A percentile compares a stretch with the other conserved stretches of the same genome.
phyloP scores from a whole-genome alignment of 1,140 invertebrate genomes.

The Vanessa atalanta region DNA sequence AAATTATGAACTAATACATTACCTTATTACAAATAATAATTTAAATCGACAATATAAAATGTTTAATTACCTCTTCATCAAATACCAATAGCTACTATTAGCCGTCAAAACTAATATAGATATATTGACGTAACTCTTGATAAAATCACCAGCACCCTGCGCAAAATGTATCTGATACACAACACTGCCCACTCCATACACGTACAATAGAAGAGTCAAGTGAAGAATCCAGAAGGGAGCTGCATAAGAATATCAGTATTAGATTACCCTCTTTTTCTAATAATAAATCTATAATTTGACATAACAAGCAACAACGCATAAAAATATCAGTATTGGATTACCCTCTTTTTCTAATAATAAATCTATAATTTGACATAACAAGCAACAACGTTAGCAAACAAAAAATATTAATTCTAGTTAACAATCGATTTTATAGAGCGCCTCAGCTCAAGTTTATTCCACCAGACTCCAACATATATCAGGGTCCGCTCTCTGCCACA shows the following conservation, averaged over 20 bases:
- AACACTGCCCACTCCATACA: constrained; percentile 55
- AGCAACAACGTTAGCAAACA: no score
- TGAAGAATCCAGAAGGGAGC: constrained; percentile 62
- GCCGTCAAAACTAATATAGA: constrained; percentile 47
- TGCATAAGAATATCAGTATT: constrained; percentile 26
- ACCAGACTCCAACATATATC: no score
- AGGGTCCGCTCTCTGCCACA: no score
- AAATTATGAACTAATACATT: no score
- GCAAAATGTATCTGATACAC: constrained; percentile 55
- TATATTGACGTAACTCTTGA: constrained; percentile 60
- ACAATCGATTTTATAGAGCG: no score
- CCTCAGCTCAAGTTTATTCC: no score
- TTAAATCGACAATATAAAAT: not conserved
- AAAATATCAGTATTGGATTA: not conserved
- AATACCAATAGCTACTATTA: constrained; percentile 61
- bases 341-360: no score
- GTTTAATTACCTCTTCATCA: constrained; percentile 52
- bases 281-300: no score
- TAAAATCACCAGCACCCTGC: constrained; percentile 46
- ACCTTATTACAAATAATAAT: no score
- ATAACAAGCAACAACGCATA: not conserved
- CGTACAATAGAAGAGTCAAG: constrained; percentile 50
- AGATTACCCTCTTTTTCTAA: no score
- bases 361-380: no score
- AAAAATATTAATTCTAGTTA: no score